phyloP scores from a whole-genome alignment of 2,888 invertebrate genomes.

The Calameuta pallipes region DNA sequence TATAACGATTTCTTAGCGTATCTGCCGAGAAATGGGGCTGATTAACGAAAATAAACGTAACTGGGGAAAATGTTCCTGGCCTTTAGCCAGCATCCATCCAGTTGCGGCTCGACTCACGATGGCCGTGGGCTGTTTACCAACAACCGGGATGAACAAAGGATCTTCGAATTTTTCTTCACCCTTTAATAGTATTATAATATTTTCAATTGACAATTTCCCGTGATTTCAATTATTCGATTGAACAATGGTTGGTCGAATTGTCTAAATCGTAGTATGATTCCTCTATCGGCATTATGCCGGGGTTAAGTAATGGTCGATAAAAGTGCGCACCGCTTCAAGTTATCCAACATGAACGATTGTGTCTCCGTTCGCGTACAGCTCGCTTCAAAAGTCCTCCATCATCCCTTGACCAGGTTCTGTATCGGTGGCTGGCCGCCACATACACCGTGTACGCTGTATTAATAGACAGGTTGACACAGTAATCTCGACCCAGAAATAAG shows the following conservation, averaged over 20 bases:
- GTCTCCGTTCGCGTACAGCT: neutral
- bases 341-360: neutral
- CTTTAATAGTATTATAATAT: neutral
- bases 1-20: neutral
- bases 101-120: neutral
- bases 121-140: neutral
- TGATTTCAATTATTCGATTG: neutral
- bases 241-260: neutral
- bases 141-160: neutral
- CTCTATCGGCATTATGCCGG: neutral
- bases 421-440: neutral
- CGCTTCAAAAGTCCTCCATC: neutral
- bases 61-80: conserved; percentile 19
- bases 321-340: neutral
- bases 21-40: neutral
- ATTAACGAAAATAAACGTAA: conserved; percentile 21
- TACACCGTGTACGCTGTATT: conserved; percentile 21
- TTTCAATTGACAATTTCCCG: neutral
- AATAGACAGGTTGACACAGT: conserved; percentile 35
- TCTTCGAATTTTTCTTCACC: neutral
- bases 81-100: conserved; percentile 8
- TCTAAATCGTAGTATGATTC: neutral
- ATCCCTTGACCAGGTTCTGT: neutral
- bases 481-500: conserved; percentile 28
- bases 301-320: neutral